These are phyloP conservation scores for Mustela lutreola DNA, from an alignment of 2,113 vertebrate genomes.

Conservation along the genomic window DNA sequence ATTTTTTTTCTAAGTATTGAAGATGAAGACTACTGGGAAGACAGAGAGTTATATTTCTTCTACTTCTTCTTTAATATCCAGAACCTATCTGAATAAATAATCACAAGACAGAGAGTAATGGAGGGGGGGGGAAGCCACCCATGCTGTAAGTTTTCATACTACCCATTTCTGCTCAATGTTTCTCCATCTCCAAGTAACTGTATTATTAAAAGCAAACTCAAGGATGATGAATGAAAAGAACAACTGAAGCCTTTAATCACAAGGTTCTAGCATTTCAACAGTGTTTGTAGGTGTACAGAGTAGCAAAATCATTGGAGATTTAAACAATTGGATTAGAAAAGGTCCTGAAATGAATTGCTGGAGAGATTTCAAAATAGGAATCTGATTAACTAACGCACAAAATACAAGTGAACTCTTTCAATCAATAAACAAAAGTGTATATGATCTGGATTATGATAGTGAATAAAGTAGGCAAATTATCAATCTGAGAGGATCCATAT, in stretches of 20 bases:
- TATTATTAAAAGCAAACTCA: conserved; percentile 85
- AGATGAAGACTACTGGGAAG: conserved; percentile 67
- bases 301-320: conserved; percentile 86
- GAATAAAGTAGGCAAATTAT: conserved; percentile 80
- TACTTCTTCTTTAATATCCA: conserved; percentile 34
- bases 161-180: not conserved
- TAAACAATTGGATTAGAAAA: conserved; percentile 87
- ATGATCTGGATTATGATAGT: conserved; percentile 85
- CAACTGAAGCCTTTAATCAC: conserved; percentile 86
- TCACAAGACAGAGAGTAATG: conserved; percentile 58
- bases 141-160: conserved; percentile 55
- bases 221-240: conserved; percentile 86
- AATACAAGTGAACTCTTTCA: conserved; percentile 84
- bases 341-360: conserved; percentile 84
- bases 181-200: not conserved
- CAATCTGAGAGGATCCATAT: conserved; percentile 76
- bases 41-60: conserved; percentile 23
- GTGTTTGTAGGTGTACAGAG: conserved; percentile 82
- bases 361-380: conserved; percentile 86
- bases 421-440: conserved; percentile 84
- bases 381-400: conserved; percentile 87
- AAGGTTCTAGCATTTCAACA: conserved; percentile 85
- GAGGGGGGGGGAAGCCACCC: conserved; percentile 56
- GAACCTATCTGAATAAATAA: conserved; percentile 71
- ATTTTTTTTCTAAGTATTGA: conserved; percentile 69